Evolutionary conservation across 2,797 vertebrate species (phyloP).

Genomic region (Pyrocephalus nanus): DNA sequence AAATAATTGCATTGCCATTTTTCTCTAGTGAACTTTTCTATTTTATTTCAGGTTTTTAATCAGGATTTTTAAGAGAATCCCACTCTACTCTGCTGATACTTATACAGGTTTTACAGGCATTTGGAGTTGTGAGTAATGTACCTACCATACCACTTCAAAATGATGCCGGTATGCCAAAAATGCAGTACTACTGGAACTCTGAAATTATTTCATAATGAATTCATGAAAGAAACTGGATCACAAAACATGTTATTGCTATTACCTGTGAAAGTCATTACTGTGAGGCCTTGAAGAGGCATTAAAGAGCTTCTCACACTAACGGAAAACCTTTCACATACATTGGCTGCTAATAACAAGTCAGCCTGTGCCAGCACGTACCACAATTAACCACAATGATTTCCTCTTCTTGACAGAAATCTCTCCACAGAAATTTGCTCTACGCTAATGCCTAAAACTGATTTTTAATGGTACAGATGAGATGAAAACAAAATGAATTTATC

Average conservation of each 20-base stretch:
- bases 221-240: neutral
- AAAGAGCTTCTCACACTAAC: neutral
- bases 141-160: neutral
- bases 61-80: neutral
- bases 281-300: neutral
- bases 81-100: neutral
- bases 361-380: neutral
- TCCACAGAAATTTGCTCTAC: neutral
- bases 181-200: neutral
- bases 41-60: neutral
- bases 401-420: neutral
- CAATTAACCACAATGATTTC: slow-evolving; percentile 30
- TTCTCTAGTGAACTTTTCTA: neutral
- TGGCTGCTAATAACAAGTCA: neutral
- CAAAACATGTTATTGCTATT: neutral
- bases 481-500: neutral
- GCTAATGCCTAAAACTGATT: neutral
- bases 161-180: neutral
- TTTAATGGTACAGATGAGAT: neutral
- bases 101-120: neutral
- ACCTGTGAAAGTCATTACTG: slow-evolving; percentile 30
- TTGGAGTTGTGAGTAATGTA: neutral
- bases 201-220: neutral
- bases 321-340: slow-evolving; percentile 4
- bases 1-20: neutral